These are phyloP conservation scores for Dasysyrphus tricinctus DNA, from an alignment of 2,888 invertebrate genomes.

Conservation along the genomic window DNA sequence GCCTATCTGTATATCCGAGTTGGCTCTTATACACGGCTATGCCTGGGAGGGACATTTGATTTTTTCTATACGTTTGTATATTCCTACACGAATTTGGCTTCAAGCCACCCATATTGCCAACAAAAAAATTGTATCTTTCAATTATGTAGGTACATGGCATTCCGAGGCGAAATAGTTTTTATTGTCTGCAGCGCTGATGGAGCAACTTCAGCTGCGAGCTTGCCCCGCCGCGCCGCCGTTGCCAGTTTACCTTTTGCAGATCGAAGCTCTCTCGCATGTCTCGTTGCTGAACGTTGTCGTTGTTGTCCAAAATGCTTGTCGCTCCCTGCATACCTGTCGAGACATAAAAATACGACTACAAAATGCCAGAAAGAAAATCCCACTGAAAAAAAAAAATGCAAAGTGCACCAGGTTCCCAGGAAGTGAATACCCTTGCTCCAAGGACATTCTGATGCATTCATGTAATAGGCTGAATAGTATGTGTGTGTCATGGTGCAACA, in stretches of 20 bases:
- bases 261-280: slow-evolving; percentile 22
- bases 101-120: slow-evolving; percentile 68
- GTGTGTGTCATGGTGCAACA: slow-evolving; percentile 42
- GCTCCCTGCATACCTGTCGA: slow-evolving; percentile 35
- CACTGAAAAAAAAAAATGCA: slow-evolving; percentile 41
- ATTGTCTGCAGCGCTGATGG: slow-evolving; percentile 39
- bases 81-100: slow-evolving; percentile 23
- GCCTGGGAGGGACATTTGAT: slow-evolving; percentile 52
- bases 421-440: slow-evolving; percentile 53
- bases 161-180: slow-evolving; percentile 59
- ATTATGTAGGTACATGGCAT: slow-evolving; percentile 58
- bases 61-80: slow-evolving; percentile 22
- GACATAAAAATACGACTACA: slow-evolving; percentile 7
- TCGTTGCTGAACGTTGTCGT: slow-evolving; percentile 11
- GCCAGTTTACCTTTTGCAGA: slow-evolving; percentile 25
- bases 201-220: slow-evolving; percentile 5
- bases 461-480: slow-evolving; percentile 34
- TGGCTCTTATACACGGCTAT: not conserved
- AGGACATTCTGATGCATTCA: slow-evolving; percentile 65
- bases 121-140: slow-evolving; percentile 66
- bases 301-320: slow-evolving; percentile 18
- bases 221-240: not conserved
- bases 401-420: slow-evolving; percentile 71
- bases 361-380: slow-evolving; percentile 35
- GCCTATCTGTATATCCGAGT: slow-evolving; percentile 1